Evolutionary conservation across 2,113 vertebrate species (phyloP).

Genomic region (Perca flavescens): DNA sequence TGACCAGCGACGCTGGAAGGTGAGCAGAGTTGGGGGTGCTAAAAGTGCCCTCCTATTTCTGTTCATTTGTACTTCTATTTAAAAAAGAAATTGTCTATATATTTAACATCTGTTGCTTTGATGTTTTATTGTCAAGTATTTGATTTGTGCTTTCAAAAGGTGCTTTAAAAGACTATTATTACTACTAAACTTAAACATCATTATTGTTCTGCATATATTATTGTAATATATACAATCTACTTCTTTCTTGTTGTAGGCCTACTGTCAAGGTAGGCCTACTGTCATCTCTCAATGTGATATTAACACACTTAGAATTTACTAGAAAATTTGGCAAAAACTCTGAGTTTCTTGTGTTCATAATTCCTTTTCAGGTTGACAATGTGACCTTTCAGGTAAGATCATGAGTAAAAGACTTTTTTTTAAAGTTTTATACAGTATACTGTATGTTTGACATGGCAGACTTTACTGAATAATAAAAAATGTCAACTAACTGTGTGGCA

Average conservation of each 20-base stretch:
- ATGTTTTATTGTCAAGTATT: too few relatives aligned
- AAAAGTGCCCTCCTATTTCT: not conserved
- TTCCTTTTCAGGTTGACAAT: slow-evolving; percentile 58
- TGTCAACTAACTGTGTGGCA: not conserved
- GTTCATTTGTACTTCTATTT: too few relatives aligned
- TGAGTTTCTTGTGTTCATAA: not conserved
- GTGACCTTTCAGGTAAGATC: slow-evolving; percentile 68
- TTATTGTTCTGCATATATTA: not conserved
- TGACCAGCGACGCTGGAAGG: too few relatives aligned
- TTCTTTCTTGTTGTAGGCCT: slow-evolving; percentile 56
- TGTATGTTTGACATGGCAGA: not conserved
- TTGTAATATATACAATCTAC: not conserved
- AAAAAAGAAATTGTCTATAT: too few relatives aligned
- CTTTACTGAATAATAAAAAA: not conserved
- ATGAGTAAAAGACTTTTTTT: not conserved
- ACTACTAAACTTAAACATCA: too few relatives aligned
- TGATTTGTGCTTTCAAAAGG: too few relatives aligned
- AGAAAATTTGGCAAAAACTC: not conserved
- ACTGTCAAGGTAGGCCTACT: slow-evolving; percentile 58
- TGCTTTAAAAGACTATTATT: too few relatives aligned
- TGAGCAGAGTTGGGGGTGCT: not conserved
- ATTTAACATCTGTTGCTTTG: too few relatives aligned
- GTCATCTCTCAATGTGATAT: not conserved
- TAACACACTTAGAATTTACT: not conserved
- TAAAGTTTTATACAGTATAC: not conserved